phyloP scores from a whole-genome alignment of 2,797 vertebrate species.

The Falco rusticolus region DNA sequence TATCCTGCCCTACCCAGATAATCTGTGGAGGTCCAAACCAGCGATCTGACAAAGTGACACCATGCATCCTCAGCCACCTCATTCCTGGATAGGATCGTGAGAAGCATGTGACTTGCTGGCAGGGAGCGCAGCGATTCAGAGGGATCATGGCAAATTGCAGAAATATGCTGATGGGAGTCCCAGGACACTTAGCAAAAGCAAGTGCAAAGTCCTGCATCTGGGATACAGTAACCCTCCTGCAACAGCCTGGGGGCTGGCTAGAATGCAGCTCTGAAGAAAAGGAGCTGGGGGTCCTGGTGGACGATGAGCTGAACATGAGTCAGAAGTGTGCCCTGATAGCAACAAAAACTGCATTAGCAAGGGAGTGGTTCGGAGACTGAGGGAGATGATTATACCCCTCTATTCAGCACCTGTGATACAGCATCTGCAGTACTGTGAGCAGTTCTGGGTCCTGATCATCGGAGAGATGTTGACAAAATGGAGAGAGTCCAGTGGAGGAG shows the following conservation, averaged over 20 bases:
- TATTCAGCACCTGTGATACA: neutral
- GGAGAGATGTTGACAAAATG: neutral
- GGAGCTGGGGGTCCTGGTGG: neutral
- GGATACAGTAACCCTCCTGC: neutral
- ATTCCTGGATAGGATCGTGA: accelerated
- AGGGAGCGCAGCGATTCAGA: neutral
- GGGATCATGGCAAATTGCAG: neutral
- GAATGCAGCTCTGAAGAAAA: neutral
- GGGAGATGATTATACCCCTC: neutral
- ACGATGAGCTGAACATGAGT: no score
- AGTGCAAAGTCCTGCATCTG: neutral
- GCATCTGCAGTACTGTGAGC: neutral
- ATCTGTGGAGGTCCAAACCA: neutral
- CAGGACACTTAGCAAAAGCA: neutral
- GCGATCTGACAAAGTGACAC: neutral
- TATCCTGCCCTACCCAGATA: neutral
- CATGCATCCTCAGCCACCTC: neutral
- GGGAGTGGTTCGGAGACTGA: neutral
- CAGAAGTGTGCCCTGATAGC: neutral
- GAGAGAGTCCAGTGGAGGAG: neutral
- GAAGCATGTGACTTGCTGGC: neutral
- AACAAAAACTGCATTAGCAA: neutral
- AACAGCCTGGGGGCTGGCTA: neutral
- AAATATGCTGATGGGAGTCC: neutral
- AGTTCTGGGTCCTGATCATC: neutral